These are phyloP conservation scores for Poecile montanus DNA, from an alignment of 2,797 vertebrate species.

Conservation along the genomic window DNA sequence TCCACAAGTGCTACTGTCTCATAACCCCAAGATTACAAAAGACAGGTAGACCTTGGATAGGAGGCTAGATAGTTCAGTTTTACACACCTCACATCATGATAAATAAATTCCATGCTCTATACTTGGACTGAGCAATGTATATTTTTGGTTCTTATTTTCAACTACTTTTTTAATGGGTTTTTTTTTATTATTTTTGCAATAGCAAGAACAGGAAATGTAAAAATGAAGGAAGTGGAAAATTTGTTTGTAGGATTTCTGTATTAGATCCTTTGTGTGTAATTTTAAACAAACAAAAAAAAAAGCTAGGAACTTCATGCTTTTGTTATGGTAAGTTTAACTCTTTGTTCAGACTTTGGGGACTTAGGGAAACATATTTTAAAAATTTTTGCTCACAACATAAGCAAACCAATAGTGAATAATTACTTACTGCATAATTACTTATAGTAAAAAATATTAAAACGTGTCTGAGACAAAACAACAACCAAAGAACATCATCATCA, in stretches of 20 bases:
- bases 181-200: neutral
- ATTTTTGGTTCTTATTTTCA: neutral
- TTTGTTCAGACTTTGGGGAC: neutral
- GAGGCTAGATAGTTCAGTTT: neutral
- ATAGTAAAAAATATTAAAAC: neutral
- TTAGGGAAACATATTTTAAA: neutral
- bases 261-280: neutral
- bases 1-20: neutral
- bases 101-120: neutral
- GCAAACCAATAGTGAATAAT: neutral
- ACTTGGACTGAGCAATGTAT: neutral
- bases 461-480: neutral
- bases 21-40: neutral
- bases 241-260: neutral
- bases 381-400: neutral
- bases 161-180: neutral
- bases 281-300: neutral
- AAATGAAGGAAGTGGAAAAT: neutral
- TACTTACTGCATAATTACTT: neutral
- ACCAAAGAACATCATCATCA: neutral
- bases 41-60: neutral
- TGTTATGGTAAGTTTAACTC: neutral
- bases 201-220: neutral
- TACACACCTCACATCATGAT: neutral
- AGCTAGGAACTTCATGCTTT: neutral